Base-by-base conservation (phyloP, 1,140 invertebrate genomes). In the Venturia canescens region DNA sequence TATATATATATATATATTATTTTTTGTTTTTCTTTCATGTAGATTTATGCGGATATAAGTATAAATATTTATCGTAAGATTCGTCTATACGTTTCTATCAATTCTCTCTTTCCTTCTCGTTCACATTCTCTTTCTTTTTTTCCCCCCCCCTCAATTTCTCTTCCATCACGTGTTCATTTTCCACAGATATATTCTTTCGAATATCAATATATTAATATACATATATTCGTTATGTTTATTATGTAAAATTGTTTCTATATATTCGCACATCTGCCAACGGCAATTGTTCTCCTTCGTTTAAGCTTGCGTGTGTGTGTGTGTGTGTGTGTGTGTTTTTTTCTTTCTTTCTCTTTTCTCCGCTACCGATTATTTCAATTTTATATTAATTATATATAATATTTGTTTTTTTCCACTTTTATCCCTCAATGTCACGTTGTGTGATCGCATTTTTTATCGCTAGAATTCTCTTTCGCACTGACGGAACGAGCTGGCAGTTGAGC, bases 31-130 rank as follows among this genome's bases (percentile, higher is more conserved):
- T 53, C 15, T 16, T 18, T 53, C 3, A 53, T 53, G 50, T 18
- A 53, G 50, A 53, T 53, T 53, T 53, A 53, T 16, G 15, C 4
- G 50, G 3, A 53, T 53, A 53, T 53, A 53, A 6, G 15, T 53
- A 3, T 53, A 53, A 18, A 53, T 53, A 53, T 53, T 53, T 53
- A 53, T 21, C 50, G 50, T 21, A 53, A 53, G 80, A 85, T 86
- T 86, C 83, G 80, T 84, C 84, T 85, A 84, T 85, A 84, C 79
- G 83, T 84, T 53, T 53, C 50, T 53, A 53, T 53, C 50, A 53
- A 53, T 53, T 53, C 50, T 53, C 50, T 53, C 15, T 53, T 18
- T 21, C n/a, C 4, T 16, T 18, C n/a, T 15, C 44, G 16, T 16
- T 48, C 44, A 9, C 44, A 9, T 48, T 53, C 50, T 53, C 15